Evolutionary conservation across 2,888 invertebrate species (phyloP).

Genomic region (Xanthorhoe spadicearia): DNA sequence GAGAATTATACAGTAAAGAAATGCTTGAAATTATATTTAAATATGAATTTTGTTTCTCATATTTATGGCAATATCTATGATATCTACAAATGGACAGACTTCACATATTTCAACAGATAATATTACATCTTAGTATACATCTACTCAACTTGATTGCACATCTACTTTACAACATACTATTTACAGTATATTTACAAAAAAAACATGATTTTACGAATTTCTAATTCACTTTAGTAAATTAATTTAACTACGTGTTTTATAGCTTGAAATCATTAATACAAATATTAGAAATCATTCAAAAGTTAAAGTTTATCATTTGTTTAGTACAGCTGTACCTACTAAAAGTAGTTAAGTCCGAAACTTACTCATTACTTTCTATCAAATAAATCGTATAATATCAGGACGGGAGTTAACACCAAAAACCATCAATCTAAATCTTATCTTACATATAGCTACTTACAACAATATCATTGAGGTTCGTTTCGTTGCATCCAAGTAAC

Average conservation of each 20-base stretch:
- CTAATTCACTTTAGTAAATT: constrained; percentile 27
- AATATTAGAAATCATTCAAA: neutral
- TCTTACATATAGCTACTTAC: constrained; percentile 57
- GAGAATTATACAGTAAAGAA: neutral
- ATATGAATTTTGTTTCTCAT: constrained; percentile 15
- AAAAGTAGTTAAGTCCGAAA: constrained; percentile 2
- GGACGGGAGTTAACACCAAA: constrained; percentile 76
- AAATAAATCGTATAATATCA: constrained; percentile 72
- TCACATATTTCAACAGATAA: constrained; percentile 73
- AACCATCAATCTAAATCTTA: constrained; percentile 51
- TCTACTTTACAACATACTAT: constrained; percentile 83
- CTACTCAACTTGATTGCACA: constrained; percentile 83
- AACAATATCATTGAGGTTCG: constrained; percentile 56
- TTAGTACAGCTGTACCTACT: neutral
- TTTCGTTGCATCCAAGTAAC: constrained; percentile 65
- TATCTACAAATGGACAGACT: constrained; percentile 76
- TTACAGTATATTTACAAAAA: constrained; percentile 75
- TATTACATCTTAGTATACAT: constrained; percentile 68
- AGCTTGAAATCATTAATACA: constrained; percentile 1
- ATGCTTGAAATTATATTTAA: neutral
- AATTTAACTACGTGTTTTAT: constrained; percentile 23
- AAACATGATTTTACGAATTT: constrained; percentile 24
- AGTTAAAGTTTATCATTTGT: neutral
- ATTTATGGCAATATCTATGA: constrained; percentile 51
- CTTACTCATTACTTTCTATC: constrained; percentile 26